These are phyloP conservation scores for Margarornis squamiger DNA, from an alignment of 2,797 vertebrate species.

Conservation along the genomic window DNA sequence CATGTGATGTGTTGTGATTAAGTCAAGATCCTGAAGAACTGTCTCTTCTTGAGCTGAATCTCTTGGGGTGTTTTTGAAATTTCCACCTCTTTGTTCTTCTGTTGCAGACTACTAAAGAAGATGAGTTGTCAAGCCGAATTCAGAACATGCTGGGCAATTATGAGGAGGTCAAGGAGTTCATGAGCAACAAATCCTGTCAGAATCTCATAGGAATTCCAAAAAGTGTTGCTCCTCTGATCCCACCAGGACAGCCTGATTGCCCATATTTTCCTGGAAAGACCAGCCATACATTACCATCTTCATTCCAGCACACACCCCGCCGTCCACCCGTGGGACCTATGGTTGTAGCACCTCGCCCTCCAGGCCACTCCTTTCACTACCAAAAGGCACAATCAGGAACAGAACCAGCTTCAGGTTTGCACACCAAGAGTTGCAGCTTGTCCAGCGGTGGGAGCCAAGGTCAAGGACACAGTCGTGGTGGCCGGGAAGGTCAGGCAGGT, in stretches of 20 bases:
- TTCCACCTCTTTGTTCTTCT: background rate
- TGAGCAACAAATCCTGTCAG: slow-evolving; percentile 74
- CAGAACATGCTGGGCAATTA: slow-evolving; percentile 93
- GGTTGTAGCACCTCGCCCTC: slow-evolving; percentile 52
- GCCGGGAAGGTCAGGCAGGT: slow-evolving; percentile 32
- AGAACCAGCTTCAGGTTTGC: slow-evolving; percentile 56
- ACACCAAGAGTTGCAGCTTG: slow-evolving; percentile 49
- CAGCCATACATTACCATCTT: slow-evolving; percentile 38
- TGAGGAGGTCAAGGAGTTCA: slow-evolving; percentile 86
- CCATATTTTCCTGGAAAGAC: slow-evolving; percentile 70
- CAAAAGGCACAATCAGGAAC: slow-evolving; percentile 65
- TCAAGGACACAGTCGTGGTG: background rate
- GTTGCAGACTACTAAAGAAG: slow-evolving; percentile 88
- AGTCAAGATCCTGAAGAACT: background rate
- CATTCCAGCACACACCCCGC: slow-evolving; percentile 72
- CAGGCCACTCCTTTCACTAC: slow-evolving; percentile 63
- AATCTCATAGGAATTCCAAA: slow-evolving; percentile 67
- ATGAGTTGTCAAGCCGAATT: slow-evolving; percentile 91
- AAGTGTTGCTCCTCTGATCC: slow-evolving; percentile 58
- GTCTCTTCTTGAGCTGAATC: background rate
- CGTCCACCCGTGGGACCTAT: slow-evolving; percentile 54
- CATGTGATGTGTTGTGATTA: background rate
- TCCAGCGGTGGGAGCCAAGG: slow-evolving; percentile 35
- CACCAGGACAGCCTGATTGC: slow-evolving; percentile 66
- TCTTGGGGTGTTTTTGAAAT: background rate